Conservation (phyloP, 2,113 vertebrate genomes). For the Cichladusa arquata region DNA sequence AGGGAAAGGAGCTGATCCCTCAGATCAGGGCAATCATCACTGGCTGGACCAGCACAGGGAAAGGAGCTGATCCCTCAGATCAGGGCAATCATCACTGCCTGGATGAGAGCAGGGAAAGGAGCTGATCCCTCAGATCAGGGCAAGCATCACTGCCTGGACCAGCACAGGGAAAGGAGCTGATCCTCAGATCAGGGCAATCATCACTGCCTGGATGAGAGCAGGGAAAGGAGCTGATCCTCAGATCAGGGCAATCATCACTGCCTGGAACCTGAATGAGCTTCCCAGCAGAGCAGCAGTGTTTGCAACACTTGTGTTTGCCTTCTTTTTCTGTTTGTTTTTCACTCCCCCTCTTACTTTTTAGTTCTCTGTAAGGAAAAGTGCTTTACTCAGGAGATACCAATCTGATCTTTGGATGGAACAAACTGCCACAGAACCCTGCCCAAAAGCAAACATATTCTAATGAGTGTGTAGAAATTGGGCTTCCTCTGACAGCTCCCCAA, state of each 20-base stretch:
- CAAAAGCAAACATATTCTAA: neutral
- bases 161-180: too few relatives aligned
- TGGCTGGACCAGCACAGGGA: neutral
- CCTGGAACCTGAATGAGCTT: neutral
- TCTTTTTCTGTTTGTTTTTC: neutral
- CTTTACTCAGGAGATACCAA: neutral
- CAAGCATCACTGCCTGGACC: too few relatives aligned
- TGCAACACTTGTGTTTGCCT: neutral
- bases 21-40: too few relatives aligned
- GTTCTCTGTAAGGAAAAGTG: neutral
- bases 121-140: too few relatives aligned
- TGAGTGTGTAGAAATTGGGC: accelerated
- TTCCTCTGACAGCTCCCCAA: neutral
- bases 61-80: neutral
- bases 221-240: too few relatives aligned
- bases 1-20: too few relatives aligned
- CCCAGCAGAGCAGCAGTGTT: neutral
- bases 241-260: too few relatives aligned
- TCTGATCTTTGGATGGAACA: neutral
- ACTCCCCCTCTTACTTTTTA: neutral
- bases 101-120: accelerated
- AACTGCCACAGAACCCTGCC: neutral
- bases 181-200: neutral
- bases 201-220: too few relatives aligned
- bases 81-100: neutral